Evolutionary conservation across 2,888 invertebrate genomes (phyloP).

Genomic region (Archips xylosteana): DNA sequence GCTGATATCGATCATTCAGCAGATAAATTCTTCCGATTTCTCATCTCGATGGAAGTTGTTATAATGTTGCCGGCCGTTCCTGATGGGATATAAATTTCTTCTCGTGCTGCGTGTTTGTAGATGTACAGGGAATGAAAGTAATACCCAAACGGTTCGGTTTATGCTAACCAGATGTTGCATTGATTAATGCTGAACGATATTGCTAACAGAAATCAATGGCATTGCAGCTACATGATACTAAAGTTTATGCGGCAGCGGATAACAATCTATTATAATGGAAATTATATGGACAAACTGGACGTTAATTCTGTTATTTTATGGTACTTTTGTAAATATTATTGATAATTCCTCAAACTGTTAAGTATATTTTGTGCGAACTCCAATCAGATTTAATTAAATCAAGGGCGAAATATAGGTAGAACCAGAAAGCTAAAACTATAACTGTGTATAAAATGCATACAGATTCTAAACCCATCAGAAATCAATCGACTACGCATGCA

Average conservation of each 20-base stretch:
- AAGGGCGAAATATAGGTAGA: neutral
- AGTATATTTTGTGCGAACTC: neutral
- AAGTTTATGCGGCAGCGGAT: neutral
- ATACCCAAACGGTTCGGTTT: constrained; percentile 40
- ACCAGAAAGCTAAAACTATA: neutral
- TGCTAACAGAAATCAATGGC: constrained; percentile 22
- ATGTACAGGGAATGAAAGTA: constrained; percentile 29
- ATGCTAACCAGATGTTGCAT: constrained; percentile 49
- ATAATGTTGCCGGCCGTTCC: constrained; percentile 33
- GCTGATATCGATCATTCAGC: constrained; percentile 32
- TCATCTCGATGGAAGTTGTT: constrained; percentile 36
- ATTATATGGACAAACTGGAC: too few species aligned
- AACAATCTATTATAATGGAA: too few species aligned
- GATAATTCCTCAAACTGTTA: too few species aligned
- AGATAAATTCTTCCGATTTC: constrained; percentile 28
- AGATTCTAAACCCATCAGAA: neutral
- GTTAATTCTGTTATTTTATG: neutral
- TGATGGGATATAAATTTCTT: constrained; percentile 29
- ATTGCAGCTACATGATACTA: neutral
- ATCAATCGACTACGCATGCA: neutral
- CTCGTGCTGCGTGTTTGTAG: constrained; percentile 17
- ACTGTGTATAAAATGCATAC: neutral
- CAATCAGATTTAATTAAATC: neutral
- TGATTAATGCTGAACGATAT: constrained; percentile 42
- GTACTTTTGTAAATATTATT: too few species aligned